Percentiles rank a stretch among this genome's conserved stretches.
These are phyloP conservation scores for Tenthredo notha DNA, from an alignment of 2,888 invertebrate genomes.

Conservation along the genomic window DNA sequence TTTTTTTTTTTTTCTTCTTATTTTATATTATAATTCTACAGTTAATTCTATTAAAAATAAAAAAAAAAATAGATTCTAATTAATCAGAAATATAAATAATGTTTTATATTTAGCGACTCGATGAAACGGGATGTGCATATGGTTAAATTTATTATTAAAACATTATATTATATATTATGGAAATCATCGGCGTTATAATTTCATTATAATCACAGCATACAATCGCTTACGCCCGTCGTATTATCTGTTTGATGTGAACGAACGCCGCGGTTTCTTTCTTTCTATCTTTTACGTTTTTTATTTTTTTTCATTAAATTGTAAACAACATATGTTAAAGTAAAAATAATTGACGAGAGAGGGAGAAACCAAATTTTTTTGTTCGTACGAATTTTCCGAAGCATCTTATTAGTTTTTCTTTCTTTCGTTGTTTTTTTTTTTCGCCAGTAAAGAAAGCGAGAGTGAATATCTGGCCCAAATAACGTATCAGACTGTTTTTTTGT, in stretches of 20 bases:
- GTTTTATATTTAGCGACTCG: background rate
- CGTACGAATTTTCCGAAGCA: background rate
- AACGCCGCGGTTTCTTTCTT: background rate
- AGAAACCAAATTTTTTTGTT: background rate
- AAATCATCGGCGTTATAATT: background rate
- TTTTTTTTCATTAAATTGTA: background rate
- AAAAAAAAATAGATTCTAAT: background rate
- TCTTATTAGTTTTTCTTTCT: background rate
- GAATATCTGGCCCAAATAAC: background rate
- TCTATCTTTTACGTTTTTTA: background rate
- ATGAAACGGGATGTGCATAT: background rate
- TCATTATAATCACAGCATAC: background rate
- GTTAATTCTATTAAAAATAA: background rate
- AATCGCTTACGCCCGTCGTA: background rate
- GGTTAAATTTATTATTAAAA: background rate
- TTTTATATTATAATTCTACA: background rate
- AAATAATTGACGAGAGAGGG: background rate
- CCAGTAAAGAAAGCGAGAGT: background rate
- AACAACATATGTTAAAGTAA: background rate
- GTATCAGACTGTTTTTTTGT: background rate
- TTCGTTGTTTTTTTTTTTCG: background rate
- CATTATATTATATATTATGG: background rate
- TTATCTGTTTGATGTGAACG: background rate
- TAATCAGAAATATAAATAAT: background rate
- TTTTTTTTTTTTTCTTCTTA: background rate